phyloP scores from a whole-genome alignment of 2,888 invertebrate species.

The Myopa testacea region DNA sequence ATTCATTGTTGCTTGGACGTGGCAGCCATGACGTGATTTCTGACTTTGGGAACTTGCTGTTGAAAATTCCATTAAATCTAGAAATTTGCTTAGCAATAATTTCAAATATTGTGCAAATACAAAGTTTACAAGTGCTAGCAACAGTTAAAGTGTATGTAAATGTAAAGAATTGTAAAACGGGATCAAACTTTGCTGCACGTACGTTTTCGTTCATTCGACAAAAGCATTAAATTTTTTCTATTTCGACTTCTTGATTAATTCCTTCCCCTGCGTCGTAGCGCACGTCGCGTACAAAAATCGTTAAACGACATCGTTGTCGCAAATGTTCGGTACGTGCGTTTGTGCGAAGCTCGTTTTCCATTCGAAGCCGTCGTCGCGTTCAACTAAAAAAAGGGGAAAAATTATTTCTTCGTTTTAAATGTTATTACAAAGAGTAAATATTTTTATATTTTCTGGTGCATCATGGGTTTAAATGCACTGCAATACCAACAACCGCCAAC shows the following conservation, averaged over 20 bases:
- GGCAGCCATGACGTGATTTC: slow-evolving; percentile 69
- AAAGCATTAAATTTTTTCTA: slow-evolving; percentile 38
- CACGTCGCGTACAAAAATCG: slow-evolving; percentile 32
- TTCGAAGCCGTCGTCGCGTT: slow-evolving; percentile 51
- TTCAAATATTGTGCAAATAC: slow-evolving; percentile 54
- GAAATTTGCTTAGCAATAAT: slow-evolving; percentile 53
- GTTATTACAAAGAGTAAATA: not conserved
- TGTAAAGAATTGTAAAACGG: slow-evolving; percentile 30
- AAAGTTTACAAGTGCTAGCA: slow-evolving; percentile 32
- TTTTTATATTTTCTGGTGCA: not conserved
- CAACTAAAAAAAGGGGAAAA: slow-evolving; percentile 51
- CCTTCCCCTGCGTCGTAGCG: slow-evolving; percentile 48
- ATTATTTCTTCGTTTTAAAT: slow-evolving; percentile 9
- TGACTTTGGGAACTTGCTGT: slow-evolving; percentile 56
- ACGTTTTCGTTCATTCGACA: slow-evolving; percentile 23
- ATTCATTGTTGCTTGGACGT: slow-evolving; percentile 69
- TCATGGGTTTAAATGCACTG: not conserved
- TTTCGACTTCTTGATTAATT: slow-evolving; percentile 56
- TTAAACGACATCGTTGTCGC: slow-evolving; percentile 37
- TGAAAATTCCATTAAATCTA: slow-evolving; percentile 55
- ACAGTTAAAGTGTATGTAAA: slow-evolving; percentile 53
- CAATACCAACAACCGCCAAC: not conserved
- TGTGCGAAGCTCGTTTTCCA: slow-evolving; percentile 47
- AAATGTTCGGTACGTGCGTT: slow-evolving; percentile 42
- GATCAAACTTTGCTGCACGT: slow-evolving; percentile 22